Evolutionary conservation across 2,113 vertebrate species (phyloP), one percentile per base, ranked within the genome.

Genomic region (Prunella fulvescens): DNA sequence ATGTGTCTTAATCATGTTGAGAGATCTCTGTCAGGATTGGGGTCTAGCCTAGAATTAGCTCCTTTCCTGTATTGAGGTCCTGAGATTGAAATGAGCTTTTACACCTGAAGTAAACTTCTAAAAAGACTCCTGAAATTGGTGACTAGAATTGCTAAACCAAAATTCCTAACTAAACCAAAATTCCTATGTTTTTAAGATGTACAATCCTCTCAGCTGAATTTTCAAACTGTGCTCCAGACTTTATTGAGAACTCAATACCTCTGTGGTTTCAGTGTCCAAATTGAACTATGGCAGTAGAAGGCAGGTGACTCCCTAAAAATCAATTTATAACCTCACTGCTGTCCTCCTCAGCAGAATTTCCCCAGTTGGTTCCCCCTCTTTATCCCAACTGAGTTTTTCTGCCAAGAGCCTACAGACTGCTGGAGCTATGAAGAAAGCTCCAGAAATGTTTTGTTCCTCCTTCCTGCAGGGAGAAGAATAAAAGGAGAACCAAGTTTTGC

Each of bases 321-420:
- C 26, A 28, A 1, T 86, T 60, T 81, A 25, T 24, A 47, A 48
- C 39, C 72, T 66, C 78, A 8, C 33, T 66, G 9, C 60, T 80
- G 14, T 35, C 5, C 13, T 72, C 25, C 33, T 33, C 50, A 29
- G 42, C 26, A 76, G 37, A 39, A 22, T 91, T 94, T 60, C 9
- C n/a, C 44, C 25, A 28, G 6, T 2, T 3, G 2, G 14, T 57
- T 64, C 15, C 22, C 50, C 6, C 11, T 44, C 1, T 19, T 31
- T 69, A 42, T 66, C 48, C 60, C 22, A 64, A 20, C 9, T 50
- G 26, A 77, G 26, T 6, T 14, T 88, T 70, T 33, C 35, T 81
- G n/a, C 44, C 54, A 48, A 60, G 5, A 84, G 15, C 29, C 56
- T 54, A 22, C 17, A 78, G 31, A 47, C 29, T 78, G 54, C 29